Evolutionary conservation across 2,888 invertebrate genomes (phyloP).

Genomic region (Amphipoea oculea): DNA sequence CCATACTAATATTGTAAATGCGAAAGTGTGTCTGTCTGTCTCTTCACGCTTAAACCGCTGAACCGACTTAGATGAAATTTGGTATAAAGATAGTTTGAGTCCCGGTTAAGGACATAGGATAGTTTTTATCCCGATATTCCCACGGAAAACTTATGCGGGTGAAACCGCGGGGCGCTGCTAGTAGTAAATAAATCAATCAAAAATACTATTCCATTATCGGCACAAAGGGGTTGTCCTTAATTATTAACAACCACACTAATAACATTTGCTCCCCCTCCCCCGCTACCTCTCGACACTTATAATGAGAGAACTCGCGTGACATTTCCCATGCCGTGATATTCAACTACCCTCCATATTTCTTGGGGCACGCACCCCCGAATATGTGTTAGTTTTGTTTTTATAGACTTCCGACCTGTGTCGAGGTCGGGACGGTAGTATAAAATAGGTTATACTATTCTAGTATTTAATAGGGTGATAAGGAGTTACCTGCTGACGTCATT

Average conservation of each 20-base stretch:
- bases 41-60: no score
- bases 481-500: not conserved
- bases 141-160: no score
- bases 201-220: not conserved
- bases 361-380: conserved; percentile 58
- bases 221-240: conserved; percentile 6
- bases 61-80: no score
- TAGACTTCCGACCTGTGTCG: conserved; percentile 53
- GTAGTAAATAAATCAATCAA: not conserved
- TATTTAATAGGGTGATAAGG: conserved; percentile 1
- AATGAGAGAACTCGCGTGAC: conserved; percentile 59
- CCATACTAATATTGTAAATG: no score
- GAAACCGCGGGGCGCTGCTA: no score
- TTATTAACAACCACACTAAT: conserved; percentile 42
- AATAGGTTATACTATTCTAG: conserved; percentile 26
- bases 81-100: no score
- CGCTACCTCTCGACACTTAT: conserved; percentile 28
- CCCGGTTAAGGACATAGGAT: no score
- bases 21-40: no score
- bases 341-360: conserved; percentile 49
- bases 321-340: conserved; percentile 42
- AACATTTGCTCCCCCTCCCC: not conserved
- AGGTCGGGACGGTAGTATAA: conserved; percentile 47
- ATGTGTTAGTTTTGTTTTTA: conserved; percentile 64
- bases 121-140: no score